Evolutionary conservation across 2,797 vertebrate species (phyloP).

Genomic region (Phoxinus dragarum): DNA sequence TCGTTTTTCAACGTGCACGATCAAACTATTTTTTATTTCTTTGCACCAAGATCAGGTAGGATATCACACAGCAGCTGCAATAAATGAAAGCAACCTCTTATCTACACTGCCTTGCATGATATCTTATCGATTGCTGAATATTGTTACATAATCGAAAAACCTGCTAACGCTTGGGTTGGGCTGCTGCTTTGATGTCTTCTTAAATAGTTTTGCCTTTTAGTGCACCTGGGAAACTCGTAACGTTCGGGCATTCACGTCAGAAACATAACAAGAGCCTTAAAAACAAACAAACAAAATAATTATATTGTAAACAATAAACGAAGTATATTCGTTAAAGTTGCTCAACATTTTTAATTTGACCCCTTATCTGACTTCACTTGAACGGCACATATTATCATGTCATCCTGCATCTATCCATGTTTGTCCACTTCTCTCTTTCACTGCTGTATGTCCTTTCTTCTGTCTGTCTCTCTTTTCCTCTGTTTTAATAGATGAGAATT

Average conservation of each 20-base stretch:
- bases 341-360: neutral
- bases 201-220: neutral
- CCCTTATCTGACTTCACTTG: neutral
- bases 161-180: neutral
- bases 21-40: neutral
- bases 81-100: neutral
- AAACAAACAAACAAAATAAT: neutral
- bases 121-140: neutral
- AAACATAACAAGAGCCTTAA: neutral
- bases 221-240: neutral
- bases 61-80: neutral
- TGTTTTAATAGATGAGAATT: slow-evolving; percentile 74
- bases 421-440: slow-evolving; percentile 12
- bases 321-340: neutral
- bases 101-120: neutral
- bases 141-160: neutral
- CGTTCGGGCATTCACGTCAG: neutral
- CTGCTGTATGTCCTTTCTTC: neutral
- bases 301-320: neutral
- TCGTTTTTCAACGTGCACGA: neutral
- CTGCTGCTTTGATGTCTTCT: neutral
- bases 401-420: neutral
- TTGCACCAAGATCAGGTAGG: slow-evolving; percentile 15
- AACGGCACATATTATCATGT: neutral
- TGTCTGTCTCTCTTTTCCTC: neutral